A percentile compares a stretch with the other conserved stretches of the same genome.
Evolutionary conservation across 2,797 vertebrate genomes (phyloP).

Genomic region (Menidia menidia): DNA sequence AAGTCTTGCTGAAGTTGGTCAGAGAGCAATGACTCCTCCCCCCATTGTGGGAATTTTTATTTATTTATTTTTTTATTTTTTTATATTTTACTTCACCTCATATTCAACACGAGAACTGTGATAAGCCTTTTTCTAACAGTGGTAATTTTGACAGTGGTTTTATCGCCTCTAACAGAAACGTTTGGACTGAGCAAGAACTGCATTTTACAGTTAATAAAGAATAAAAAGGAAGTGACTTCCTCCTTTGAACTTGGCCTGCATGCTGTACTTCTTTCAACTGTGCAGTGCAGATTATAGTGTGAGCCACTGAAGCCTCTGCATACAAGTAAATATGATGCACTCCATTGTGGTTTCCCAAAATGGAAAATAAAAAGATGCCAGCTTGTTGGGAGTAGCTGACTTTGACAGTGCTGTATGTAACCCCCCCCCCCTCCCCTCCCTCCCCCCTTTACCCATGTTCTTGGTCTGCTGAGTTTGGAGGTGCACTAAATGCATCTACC

Average conservation of each 20-base stretch:
- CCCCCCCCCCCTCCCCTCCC: neutral
- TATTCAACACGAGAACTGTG: constrained; percentile 15
- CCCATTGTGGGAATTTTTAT: neutral
- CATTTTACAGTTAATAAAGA: neutral
- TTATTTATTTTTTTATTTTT: neutral
- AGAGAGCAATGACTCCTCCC: constrained; percentile 3
- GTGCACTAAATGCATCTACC: constrained; percentile 73
- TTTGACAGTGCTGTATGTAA: constrained; percentile 39
- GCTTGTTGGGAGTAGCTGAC: constrained; percentile 8
- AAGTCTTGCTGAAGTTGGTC: constrained; percentile 7
- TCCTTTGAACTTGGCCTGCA: neutral
- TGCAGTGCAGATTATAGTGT: neutral
- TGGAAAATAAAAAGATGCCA: constrained; percentile 17
- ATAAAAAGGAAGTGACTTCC: neutral
- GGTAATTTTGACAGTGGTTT: neutral
- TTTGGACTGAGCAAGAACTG: neutral
- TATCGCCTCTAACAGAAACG: neutral
- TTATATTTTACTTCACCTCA: constrained; percentile 1
- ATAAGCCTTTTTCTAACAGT: constrained; percentile 19
- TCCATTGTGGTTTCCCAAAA: constrained; percentile 30
- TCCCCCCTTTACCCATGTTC: constrained; percentile 10
- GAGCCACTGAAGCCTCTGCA: constrained; percentile 13
- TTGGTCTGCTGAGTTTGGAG: constrained; percentile 58
- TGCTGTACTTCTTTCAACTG: neutral
- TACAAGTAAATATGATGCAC: constrained; percentile 34